Base-by-base conservation (phyloP, 2,797 vertebrate species). In the Antrozous pallidus region DNA sequence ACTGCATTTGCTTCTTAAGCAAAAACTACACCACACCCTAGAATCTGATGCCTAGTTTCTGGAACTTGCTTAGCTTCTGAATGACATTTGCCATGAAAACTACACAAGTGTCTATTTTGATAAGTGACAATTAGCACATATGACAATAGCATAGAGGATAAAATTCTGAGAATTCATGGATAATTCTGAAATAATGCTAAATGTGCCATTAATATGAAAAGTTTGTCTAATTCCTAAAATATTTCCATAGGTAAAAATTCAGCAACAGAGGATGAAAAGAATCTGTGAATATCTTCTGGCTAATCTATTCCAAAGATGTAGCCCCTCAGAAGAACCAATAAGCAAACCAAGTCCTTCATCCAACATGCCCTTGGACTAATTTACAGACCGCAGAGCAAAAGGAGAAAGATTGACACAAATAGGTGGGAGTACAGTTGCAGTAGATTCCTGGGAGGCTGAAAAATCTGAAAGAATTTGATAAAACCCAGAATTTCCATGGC, bases 241-340 rank as follows among this genome's bases (percentile, higher is more conserved):
- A 26, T 58, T 74, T 38, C 26, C 47, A 65, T 8, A 45, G 36
- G 13, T 8, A 28, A 13, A 20, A 42, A 14, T 11, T 73, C 65
- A 11, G 8, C 14, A 4, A 0, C 12, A 18, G 51, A 75, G 38
- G 33, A 28, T 56, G 13, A 24, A 33, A 11, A 28, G 42, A 8
- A 20, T 24, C 71, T 20, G 2, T 6, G 36, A 28, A 2, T 16
- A 20, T 38, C 28, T 58, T 54, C 33, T 12, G 24, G n/a, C 17
- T 47, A 1, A 0, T 11, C 8, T 2, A 2, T 40, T 28, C 28
- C 26, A 56, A 33, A 65, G 24, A 28, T 4, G 11, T 2, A 28
- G 40, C 8, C 40, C 22, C 31, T 26, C 1, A 0, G 49, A 47
- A 65, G 8, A 47, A 65, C 6, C 45, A 40, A 38, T 26, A n/a